Evolutionary conservation across 2,113 vertebrate genomes (phyloP).

Genomic region (Xiphias gladius): DNA sequence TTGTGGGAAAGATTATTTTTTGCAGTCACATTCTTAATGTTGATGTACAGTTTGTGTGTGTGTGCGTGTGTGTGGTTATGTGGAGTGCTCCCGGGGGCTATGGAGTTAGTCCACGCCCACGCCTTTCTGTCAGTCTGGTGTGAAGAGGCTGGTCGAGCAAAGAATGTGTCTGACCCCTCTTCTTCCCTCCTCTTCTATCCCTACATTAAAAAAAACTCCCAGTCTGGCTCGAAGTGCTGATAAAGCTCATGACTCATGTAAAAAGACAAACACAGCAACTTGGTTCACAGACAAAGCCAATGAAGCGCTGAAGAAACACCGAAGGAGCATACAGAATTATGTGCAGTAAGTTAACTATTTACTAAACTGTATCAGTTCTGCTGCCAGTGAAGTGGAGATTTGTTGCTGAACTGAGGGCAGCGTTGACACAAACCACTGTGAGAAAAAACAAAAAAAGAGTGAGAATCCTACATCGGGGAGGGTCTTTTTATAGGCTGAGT

Average conservation of each 20-base stretch:
- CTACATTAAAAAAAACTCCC: slow-evolving; percentile 23
- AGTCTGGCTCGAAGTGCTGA: slow-evolving; percentile 53
- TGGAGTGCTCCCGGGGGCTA: slow-evolving; percentile 7
- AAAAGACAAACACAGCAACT: slow-evolving; percentile 48
- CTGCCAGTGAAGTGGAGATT: not conserved
- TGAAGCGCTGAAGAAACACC: not conserved
- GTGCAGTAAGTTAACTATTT: slow-evolving; percentile 14
- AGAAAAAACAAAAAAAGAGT: too few relatives aligned
- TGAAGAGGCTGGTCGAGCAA: slow-evolving; percentile 28
- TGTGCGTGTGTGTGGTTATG: not conserved
- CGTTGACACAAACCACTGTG: slow-evolving; percentile 17
- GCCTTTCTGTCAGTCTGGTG: slow-evolving; percentile 39
- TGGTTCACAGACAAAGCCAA: not conserved
- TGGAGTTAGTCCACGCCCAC: slow-evolving; percentile 37
- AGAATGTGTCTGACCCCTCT: slow-evolving; percentile 12
- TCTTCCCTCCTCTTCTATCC: not conserved
- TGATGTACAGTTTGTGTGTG: not conserved
- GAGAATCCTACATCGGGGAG: not conserved
- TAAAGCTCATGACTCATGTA: slow-evolving; percentile 60
- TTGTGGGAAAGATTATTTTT: not conserved
- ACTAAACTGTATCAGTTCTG: not conserved
- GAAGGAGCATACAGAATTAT: too few relatives aligned
- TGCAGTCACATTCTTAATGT: slow-evolving; percentile 1
- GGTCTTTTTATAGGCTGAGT: not conserved
- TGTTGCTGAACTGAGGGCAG: not conserved